These are phyloP conservation scores for Pseudomugil tenellus DNA, from an alignment of 2,797 vertebrate genomes.

Conservation along the genomic window DNA sequence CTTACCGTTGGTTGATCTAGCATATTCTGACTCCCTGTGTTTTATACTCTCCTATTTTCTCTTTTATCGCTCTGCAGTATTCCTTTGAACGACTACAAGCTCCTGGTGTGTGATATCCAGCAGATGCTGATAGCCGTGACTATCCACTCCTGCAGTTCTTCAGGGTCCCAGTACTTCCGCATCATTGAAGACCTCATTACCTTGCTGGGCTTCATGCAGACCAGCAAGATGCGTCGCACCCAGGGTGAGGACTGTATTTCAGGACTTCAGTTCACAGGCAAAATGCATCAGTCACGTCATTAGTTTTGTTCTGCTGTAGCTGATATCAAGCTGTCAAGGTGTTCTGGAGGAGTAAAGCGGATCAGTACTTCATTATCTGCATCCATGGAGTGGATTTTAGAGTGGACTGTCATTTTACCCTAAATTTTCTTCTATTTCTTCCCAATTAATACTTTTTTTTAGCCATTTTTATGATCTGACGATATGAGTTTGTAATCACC, in stretches of 20 bases:
- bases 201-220: slow-evolving; percentile 94
- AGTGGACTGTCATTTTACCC: too few relatives aligned
- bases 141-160: slow-evolving; percentile 97
- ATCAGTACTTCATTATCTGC: slow-evolving; percentile 38
- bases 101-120: slow-evolving; percentile 95
- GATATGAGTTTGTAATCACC: slow-evolving; percentile 33
- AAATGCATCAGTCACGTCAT: slow-evolving; percentile 46
- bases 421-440: slow-evolving; percentile 29
- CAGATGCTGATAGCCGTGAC: slow-evolving; percentile 94
- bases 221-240: slow-evolving; percentile 91
- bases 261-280: slow-evolving; percentile 23
- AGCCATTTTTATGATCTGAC: slow-evolving; percentile 16
- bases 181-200: slow-evolving; percentile 98
- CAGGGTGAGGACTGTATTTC: slow-evolving; percentile 84
- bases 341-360: slow-evolving; percentile 31
- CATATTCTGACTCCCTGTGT: slow-evolving; percentile 15
- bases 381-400: slow-evolving; percentile 16
- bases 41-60: slow-evolving; percentile 35
- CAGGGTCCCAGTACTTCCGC: slow-evolving; percentile 97
- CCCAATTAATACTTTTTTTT: slow-evolving; percentile 28
- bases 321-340: slow-evolving; percentile 37
- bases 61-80: slow-evolving; percentile 81
- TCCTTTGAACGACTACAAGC: slow-evolving; percentile 91
- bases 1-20: slow-evolving; percentile 46
- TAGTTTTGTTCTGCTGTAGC: slow-evolving; percentile 20